Base-by-base conservation (phyloP, 2,797 vertebrate genomes). In the Geotrypetes seraphini region DNA sequence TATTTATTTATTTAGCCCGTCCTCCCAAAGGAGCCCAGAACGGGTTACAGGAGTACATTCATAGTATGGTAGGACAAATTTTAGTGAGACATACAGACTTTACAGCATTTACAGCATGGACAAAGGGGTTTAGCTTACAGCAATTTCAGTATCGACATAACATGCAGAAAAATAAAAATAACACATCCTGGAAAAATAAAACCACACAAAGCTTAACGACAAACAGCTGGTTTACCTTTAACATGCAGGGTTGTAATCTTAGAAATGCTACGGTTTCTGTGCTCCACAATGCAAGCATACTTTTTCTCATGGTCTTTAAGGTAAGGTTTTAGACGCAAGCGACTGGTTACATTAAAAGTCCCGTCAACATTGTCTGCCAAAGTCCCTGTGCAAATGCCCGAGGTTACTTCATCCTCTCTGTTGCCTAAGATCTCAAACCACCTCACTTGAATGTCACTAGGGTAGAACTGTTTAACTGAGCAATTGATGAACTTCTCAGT, bases 331-430 rank as follows among this genome's bases (percentile, higher is more conserved):
- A 53, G 18, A 3, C 8, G 48, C 33, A 60, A 27, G 10, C 3
- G 16, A 39, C 54, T 64, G 17, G 26, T 58, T 10, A 25, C 14
- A 25, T 17, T 61, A 44, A 43, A 64, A 2, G 49, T 57, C 7
- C 44, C 48, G 14, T 61, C 47, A 1, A 12, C 4, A 16, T 60
- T 65, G 18, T 14, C 7, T 10, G 33, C 8, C 3, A 14, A 10
- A 3, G 14, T 1, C 5, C 8, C 21, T 7, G 5, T 45, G 28
- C 8, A 28, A 12, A 50, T 2, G 6, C 5, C 21, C 5, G 42
- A 15, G 8, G 35, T 37, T 33, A 38, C 4, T 8, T 25, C 11
- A 5, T 4, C 3, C 10, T 8, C 15, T 5, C 18, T n/a, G 3
- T 2, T 2, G 3, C 5, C 10, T 2, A 23, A 5, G 16, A 22